Evolutionary conservation across 92 coral and sea anemone genomes (phyloP).

Genomic region (Umimayanthus chanpuru): DNA sequence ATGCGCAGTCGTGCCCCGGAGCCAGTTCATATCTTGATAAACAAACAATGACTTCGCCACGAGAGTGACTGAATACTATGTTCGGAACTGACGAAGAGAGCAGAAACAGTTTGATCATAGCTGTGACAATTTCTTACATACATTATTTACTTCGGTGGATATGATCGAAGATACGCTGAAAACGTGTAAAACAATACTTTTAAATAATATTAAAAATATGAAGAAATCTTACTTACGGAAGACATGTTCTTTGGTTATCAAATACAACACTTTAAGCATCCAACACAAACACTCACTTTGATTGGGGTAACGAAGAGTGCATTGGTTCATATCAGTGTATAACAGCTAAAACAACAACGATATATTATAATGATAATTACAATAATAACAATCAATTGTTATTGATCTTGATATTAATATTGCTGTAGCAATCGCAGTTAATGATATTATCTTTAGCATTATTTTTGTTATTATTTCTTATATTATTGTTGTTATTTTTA

Average conservation of each 20-base stretch:
- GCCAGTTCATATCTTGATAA: slow-evolving; percentile 25
- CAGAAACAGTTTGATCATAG: not conserved
- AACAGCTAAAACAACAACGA: not conserved
- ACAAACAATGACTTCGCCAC: slow-evolving; percentile 31
- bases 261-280: not conserved
- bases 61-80: not conserved
- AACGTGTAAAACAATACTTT: too few relatives aligned
- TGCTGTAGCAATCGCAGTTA: too few relatives aligned
- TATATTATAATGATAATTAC: too few relatives aligned
- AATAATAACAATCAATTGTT: too few relatives aligned
- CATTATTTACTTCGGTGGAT: not conserved
- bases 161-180: not conserved
- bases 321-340: too few relatives aligned
- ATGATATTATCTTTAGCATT: too few relatives aligned
- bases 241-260: too few relatives aligned
- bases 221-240: not conserved
- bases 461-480: too few relatives aligned
- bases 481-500: too few relatives aligned
- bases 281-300: not conserved
- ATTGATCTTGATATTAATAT: too few relatives aligned
- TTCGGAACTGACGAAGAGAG: not conserved
- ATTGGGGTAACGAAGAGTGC: not conserved
- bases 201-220: not conserved
- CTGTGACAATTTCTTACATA: too few relatives aligned
- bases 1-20: slow-evolving; percentile 25